These are phyloP conservation scores for Trematocara marginatum DNA, from an alignment of 2,113 vertebrate genomes.

Conservation along the genomic window DNA sequence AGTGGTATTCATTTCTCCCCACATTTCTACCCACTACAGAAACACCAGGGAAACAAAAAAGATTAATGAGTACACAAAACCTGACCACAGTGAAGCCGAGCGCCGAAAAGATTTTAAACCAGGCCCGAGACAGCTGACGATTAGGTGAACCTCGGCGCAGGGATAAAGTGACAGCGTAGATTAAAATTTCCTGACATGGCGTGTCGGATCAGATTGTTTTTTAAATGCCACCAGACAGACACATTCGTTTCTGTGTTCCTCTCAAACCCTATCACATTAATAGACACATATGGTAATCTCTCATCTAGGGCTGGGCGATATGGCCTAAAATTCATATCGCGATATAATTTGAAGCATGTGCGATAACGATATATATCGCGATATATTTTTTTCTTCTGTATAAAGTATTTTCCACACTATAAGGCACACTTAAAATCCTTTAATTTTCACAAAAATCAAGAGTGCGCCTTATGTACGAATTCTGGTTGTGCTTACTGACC, in stretches of 20 bases:
- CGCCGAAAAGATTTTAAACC: not conserved
- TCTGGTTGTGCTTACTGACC: too few species aligned
- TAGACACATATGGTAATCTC: not conserved
- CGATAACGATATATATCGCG: too few species aligned
- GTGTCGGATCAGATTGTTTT: not conserved
- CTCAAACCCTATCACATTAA: not conserved
- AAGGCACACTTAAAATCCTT: too few species aligned
- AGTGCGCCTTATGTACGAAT: too few species aligned
- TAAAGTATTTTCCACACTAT: too few species aligned
- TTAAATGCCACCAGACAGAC: not conserved
- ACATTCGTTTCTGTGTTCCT: not conserved
- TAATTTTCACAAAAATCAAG: too few species aligned
- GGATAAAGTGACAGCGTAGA: not conserved
- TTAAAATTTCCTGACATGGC: slow-evolving; percentile 6
- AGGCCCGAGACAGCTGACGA: not conserved
- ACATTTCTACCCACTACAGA: not conserved
- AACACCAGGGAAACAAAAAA: not conserved
- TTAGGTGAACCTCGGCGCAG: not conserved
- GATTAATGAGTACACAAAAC: slow-evolving; percentile 9
- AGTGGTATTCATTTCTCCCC: not conserved
- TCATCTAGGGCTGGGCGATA: not conserved
- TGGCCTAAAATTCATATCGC: too few species aligned
- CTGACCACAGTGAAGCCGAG: not conserved
- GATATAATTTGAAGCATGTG: too few species aligned
- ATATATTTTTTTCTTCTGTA: too few species aligned